A percentile compares a stretch with the other conserved stretches of the same genome.
Conservation (phyloP, 1,140 invertebrate species). For the Calosoma granatense region DNA sequence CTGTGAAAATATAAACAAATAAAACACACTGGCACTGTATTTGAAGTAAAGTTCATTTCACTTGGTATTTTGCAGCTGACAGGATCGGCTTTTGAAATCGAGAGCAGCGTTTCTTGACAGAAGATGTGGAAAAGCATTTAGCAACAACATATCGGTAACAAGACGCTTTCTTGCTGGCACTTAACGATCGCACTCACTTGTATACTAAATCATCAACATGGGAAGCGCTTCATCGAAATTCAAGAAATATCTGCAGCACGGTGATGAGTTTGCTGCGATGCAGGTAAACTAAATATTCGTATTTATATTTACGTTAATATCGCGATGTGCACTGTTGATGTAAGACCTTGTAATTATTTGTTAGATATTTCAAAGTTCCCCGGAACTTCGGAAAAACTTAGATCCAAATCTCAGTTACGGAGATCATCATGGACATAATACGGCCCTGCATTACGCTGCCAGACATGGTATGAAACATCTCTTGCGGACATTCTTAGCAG, state of each 20-base stretch:
- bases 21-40: neutral
- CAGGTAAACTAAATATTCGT: no score
- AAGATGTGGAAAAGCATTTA: neutral
- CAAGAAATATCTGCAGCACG: constrained; percentile 60
- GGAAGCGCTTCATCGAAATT: constrained; percentile 61
- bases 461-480: constrained; percentile 54
- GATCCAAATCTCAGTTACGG: constrained; percentile 62
- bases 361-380: constrained; percentile 41
- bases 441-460: constrained; percentile 55
- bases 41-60: no score
- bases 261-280: constrained; percentile 60
- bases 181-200: neutral
- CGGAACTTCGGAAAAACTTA: constrained; percentile 52
- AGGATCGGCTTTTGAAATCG: constrained; percentile 18
- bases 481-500: constrained; percentile 51
- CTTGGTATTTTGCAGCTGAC: constrained; percentile 22
- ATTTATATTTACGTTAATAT: no score
- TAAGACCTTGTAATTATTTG: neutral
- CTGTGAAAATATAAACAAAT: neutral
- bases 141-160: constrained; percentile 6
- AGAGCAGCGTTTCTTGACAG: constrained; percentile 11
- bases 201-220: constrained; percentile 35
- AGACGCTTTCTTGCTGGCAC: neutral
- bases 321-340: no score
- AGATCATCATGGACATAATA: constrained; percentile 56